These are phyloP conservation scores for Psilanteris sp. DNA, from an alignment of 1,140 invertebrate species.

Conservation along the genomic window DNA sequence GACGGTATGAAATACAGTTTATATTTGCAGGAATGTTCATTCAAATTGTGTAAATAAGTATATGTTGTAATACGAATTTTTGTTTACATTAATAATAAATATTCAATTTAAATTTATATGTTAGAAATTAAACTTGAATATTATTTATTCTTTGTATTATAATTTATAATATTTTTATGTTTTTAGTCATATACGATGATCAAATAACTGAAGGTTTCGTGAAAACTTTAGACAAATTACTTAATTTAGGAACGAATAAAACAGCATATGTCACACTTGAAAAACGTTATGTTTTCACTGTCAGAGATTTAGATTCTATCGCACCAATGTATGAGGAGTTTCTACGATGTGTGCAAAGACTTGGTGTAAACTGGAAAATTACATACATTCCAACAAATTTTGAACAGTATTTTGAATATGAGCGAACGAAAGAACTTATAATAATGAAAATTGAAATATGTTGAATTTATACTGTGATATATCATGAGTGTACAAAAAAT, in stretches of 20 bases:
- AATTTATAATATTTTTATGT: too few relatives aligned
- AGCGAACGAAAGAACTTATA: slow-evolving; percentile 87
- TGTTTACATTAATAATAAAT: too few relatives aligned
- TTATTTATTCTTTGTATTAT: too few relatives aligned
- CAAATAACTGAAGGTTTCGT: slow-evolving; percentile 91
- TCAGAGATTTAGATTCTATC: slow-evolving; percentile 87
- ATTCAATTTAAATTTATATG: too few relatives aligned
- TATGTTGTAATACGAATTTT: too few relatives aligned
- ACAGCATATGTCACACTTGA: slow-evolving; percentile 89
- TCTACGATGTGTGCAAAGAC: slow-evolving; percentile 81
- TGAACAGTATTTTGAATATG: slow-evolving; percentile 90
- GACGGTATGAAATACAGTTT: slow-evolving; percentile 85
- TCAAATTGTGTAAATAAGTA: too few relatives aligned
- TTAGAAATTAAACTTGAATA: too few relatives aligned
- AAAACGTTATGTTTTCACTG: slow-evolving; percentile 92
- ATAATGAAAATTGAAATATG: slow-evolving; percentile 84
- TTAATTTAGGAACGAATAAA: slow-evolving; percentile 82
- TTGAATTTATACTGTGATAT: slow-evolving; percentile 18
- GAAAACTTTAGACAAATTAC: slow-evolving; percentile 85
- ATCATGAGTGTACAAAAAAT: slow-evolving; percentile 1
- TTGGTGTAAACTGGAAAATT: slow-evolving; percentile 81
- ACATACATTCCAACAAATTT: slow-evolving; percentile 86
- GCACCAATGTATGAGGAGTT: slow-evolving; percentile 93
- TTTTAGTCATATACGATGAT: slow-evolving; percentile 92
- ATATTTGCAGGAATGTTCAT: too few relatives aligned